Percentiles rank a stretch among this genome's conserved stretches.
Conservation (phyloP, 1,140 invertebrate species). For the Zaprionus gabonicus region DNA sequence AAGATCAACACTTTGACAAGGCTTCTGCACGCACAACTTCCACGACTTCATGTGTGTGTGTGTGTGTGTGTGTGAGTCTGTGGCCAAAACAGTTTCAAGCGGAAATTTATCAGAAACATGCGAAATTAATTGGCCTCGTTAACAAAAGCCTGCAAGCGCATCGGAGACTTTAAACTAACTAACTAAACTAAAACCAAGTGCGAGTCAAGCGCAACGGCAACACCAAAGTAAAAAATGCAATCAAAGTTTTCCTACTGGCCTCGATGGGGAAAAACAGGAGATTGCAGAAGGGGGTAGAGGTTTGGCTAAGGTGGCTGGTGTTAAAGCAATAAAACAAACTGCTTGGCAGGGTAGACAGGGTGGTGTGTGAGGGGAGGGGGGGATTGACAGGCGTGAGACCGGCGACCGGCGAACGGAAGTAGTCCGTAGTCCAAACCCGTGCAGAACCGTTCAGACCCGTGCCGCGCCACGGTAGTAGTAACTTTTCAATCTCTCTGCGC, state of each 20-base stretch:
- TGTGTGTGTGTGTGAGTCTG: constrained; percentile 27
- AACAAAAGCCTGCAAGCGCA: constrained; percentile 59
- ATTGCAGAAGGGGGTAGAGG: no score
- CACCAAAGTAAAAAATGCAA: constrained; percentile 64
- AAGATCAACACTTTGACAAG: constrained; percentile 28
- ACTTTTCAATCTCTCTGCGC: constrained; percentile 77
- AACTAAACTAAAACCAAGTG: constrained; percentile 56
- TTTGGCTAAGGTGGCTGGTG: constrained; percentile 34
- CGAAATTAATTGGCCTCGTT: constrained; percentile 76
- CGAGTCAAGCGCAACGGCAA: constrained; percentile 49
- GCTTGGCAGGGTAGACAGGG: not conserved
- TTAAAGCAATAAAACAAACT: constrained; percentile 79
- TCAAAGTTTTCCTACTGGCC: constrained; percentile 64
- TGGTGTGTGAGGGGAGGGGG: not conserved
- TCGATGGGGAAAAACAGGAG: not conserved
- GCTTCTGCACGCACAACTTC: constrained; percentile 32
- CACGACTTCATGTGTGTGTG: not conserved
- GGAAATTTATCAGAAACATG: constrained; percentile 74
- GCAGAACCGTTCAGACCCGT: not conserved
- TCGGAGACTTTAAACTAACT: constrained; percentile 72
- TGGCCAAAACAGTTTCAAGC: constrained; percentile 76
- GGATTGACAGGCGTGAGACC: not conserved
- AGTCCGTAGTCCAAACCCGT: not conserved
- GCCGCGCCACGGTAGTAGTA: constrained; percentile 30
- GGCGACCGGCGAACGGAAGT: not conserved